These are phyloP conservation scores for Allophyes oxyacanthae DNA, from an alignment of 2,888 invertebrate species.

Conservation along the genomic window DNA sequence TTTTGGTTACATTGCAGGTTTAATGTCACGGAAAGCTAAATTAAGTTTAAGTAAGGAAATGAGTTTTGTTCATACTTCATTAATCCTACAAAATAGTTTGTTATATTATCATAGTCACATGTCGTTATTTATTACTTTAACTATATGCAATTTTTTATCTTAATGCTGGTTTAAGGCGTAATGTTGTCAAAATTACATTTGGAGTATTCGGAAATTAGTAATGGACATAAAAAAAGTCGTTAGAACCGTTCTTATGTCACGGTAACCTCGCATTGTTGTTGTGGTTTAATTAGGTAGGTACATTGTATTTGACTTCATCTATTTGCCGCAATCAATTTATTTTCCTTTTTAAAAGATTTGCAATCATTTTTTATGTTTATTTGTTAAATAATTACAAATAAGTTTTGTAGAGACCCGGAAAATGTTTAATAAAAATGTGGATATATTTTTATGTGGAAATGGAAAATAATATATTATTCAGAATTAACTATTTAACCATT, in stretches of 20 bases:
- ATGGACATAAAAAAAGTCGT: constrained; percentile 14
- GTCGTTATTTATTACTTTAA: constrained; percentile 18
- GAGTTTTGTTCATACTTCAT: no score
- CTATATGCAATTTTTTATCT: constrained; percentile 18
- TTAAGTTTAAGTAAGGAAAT: no score
- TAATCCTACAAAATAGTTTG: no score
- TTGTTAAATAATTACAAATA: no score
- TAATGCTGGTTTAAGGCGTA: constrained; percentile 12
- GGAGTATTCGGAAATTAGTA: constrained; percentile 1
- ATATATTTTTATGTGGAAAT: no score
- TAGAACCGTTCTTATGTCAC: constrained; percentile 3
- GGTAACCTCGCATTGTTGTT: constrained; percentile 8
- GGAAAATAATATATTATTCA: no score
- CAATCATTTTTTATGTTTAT: no score
- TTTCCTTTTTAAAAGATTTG: neutral
- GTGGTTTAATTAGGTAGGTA: neutral
- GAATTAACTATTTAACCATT: no score
- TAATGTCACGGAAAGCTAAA: neutral
- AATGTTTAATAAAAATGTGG: no score
- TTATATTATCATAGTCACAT: constrained; percentile 10
- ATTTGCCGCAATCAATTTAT: neutral
- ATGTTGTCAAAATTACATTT: constrained; percentile 1
- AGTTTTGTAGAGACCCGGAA: no score
- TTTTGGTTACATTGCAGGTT: no score
- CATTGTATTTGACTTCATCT: neutral